Evolutionary conservation across 2,113 vertebrate genomes (phyloP).

Genomic region (Alces alces): DNA sequence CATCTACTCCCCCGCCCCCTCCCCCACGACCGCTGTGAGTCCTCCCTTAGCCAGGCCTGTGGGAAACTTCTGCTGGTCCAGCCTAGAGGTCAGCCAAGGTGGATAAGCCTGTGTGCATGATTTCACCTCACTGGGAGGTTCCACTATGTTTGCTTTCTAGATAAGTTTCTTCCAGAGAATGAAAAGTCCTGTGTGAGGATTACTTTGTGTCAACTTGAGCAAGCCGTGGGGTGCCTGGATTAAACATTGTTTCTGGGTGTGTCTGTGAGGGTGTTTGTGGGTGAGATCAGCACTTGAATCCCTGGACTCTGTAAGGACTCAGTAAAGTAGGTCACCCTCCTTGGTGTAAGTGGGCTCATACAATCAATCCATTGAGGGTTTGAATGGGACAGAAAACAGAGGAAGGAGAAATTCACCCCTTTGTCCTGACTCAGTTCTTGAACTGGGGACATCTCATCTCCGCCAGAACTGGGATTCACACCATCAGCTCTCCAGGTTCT

Average conservation of each 20-base stretch:
- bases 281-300: not conserved
- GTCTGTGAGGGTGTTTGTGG: not conserved
- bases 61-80: not conserved
- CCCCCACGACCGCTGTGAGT: not conserved
- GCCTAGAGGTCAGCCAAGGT: not conserved
- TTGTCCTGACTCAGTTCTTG: not conserved
- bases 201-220: not conserved
- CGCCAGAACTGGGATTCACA: not conserved
- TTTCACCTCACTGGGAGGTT: not conserved
- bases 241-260: not conserved
- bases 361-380: not conserved
- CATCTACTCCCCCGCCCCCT: not conserved
- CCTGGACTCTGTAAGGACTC: not conserved
- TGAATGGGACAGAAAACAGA: not conserved
- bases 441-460: not conserved
- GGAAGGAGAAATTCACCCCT: not conserved
- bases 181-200: not conserved
- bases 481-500: not conserved
- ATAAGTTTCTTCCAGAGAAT: not conserved
- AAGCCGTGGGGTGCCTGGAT: not conserved
- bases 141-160: not conserved
- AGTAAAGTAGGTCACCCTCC: not conserved
- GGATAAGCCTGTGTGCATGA: not conserved
- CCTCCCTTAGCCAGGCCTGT: not conserved
- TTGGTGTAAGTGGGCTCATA: not conserved